Base-by-base conservation (phyloP, 2,113 vertebrate genomes). In the Donacobius atricapilla region DNA sequence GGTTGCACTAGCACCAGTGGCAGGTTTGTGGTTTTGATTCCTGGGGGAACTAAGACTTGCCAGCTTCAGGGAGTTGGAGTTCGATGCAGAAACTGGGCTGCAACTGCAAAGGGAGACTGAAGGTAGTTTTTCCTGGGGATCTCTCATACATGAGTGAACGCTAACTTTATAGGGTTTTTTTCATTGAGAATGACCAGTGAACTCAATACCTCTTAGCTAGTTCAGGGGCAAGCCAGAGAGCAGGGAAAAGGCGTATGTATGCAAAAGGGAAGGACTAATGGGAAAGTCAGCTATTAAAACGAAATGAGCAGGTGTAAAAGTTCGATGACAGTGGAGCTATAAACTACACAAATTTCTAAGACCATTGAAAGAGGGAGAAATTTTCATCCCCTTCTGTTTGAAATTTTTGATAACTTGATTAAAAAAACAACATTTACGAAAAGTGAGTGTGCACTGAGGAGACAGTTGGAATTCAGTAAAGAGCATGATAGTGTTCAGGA, bases 141-240 rank as follows among this genome's bases (percentile, higher is more conserved):
- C 37, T 76, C 27, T 79, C 2, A 2, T 47, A 30, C 0, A 0
- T 66, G 17, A 3, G 6, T 68, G 61, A 76, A 37, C 22, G 27
- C n/a, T 48, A 58, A 54, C 44, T 87, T 75, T 15, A 27, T 4
- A 4, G 21, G 21, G 10, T 2, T 86, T 86, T 90, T 87, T 89
- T 56, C 2, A 6, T 54, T 58, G 50, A 58, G 21, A 83, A 35
- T 57, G 21, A 30, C 30, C 17, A 35, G 35, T 35, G 75, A 94
- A 45, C 16, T 24, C 12, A 44, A 7, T 91, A 48, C 13, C 30
- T 65, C 30, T 69, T 85, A 53, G 19, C 21, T 75, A 27, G 25
- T 86, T 45, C 19, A 17, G 23, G 25, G 31, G 33, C 28, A 66
- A 73, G 42, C 27, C 33, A 61, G 28, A 90, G 50, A 54, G 42